Evolutionary conservation across 2,888 invertebrate species (phyloP), one percentile per base, ranked within the genome.

Genomic region (Dione vanillae): DNA sequence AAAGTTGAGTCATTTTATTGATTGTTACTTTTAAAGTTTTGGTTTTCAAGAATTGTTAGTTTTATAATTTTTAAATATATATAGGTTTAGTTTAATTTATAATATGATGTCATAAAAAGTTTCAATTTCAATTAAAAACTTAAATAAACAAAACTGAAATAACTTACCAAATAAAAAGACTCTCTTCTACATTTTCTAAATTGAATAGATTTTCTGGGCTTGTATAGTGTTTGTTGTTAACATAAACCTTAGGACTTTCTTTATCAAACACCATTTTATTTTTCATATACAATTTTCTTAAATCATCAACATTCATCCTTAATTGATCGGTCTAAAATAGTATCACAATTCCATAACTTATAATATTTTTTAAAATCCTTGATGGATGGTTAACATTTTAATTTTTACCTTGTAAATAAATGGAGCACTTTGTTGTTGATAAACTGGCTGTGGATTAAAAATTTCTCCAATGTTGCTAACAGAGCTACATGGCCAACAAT

Each of bases 401-500:
- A 94, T 92, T 94, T 90, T 66, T 84, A 94, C 94, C 92, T 94
- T 90, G 82, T 95, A 95, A 76, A 94, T 87, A 83, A 94, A 94
- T 72, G 95, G 95, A 77, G 88, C 86, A 76, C 74, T 84, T 67
- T 89, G 82, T 76, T 90, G 86, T 72, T 86, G 83, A 70, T 78
- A 82, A 2, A 83, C 78, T 61, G 85, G 84, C 45, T 84, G 90
- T 70, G 94, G 94, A 64, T 94, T 94, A 69, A 95, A 94, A 65
- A 97, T 87, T 85, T 96, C 95, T 68, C 95, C 90, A 49, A 97
- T 94, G 79, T 95, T 95, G 76, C 94, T 94, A 0, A 97, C 94
- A 78, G 94, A 91, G 80, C 95, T 95, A 80, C 97, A 98, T 0
- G 97, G 97, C 95, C 96, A 96, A 83, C 97, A 97, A 82, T 97